Percentiles rank a stretch among this genome's conserved stretches.
Evolutionary conservation across 2,888 invertebrate species (phyloP).

Genomic region (Julus scanicus): DNA sequence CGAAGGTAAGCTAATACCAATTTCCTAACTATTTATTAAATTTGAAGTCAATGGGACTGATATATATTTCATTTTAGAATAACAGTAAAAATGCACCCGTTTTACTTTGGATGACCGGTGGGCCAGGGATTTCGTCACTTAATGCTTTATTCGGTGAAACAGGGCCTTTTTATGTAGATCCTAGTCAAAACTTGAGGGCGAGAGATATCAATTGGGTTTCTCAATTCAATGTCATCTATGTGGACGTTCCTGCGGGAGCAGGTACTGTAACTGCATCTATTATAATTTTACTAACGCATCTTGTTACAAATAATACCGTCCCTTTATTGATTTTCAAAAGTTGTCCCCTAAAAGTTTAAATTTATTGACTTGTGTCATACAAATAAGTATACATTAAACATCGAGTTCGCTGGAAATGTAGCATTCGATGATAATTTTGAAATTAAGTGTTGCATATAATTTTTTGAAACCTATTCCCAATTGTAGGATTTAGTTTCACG

Average conservation of each 20-base stretch:
- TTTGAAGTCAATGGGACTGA: no score
- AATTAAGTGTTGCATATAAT: no score
- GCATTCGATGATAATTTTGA: neutral
- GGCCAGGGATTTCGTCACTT: slow-evolving; percentile 29
- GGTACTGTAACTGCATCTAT: neutral
- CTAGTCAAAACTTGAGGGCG: neutral
- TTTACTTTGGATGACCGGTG: slow-evolving; percentile 46
- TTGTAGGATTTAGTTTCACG: slow-evolving; percentile 40
- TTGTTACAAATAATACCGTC: no score
- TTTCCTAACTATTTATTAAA: no score
- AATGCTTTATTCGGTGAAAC: slow-evolving; percentile 9
- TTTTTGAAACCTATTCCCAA: neutral
- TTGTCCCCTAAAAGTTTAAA: no score
- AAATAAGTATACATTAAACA: no score
- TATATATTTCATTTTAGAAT: slow-evolving; percentile 5
- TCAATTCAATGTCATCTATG: slow-evolving; percentile 23
- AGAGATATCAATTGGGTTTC: slow-evolving; percentile 36
- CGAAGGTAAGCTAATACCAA: slow-evolving; percentile 30
- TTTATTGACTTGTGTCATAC: no score
- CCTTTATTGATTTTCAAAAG: no score
- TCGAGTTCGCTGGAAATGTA: neutral
- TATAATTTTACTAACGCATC: neutral
- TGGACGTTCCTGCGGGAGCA: slow-evolving; percentile 24
- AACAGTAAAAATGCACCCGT: slow-evolving; percentile 30
- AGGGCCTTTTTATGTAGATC: slow-evolving; percentile 8